These are phyloP conservation scores for Heliconius eleuchia DNA, from an alignment of 1,140 invertebrate genomes.

Conservation along the genomic window DNA sequence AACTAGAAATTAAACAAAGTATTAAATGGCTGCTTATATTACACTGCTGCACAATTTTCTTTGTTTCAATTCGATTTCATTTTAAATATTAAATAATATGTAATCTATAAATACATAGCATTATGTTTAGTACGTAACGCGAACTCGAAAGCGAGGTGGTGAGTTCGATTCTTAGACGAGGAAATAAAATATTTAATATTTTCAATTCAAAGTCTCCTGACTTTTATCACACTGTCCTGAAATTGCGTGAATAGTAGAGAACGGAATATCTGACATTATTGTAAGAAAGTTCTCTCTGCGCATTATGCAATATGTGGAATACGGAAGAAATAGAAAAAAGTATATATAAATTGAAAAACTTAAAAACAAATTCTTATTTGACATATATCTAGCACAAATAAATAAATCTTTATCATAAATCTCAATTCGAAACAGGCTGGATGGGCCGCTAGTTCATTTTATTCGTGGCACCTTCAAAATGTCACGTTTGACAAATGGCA, in stretches of 20 bases:
- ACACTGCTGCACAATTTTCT: not conserved
- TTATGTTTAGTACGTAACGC: too few species aligned
- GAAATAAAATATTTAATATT: not conserved
- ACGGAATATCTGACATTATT: too few species aligned
- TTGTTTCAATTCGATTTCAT: not conserved
- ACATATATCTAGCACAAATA: not conserved
- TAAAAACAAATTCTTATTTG: too few species aligned
- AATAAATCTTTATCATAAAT: conserved; percentile 9
- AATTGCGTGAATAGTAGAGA: too few species aligned
- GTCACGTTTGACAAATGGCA: conserved; percentile 42
- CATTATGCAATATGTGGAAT: not conserved
- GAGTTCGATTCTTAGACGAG: not conserved
- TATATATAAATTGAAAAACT: not conserved
- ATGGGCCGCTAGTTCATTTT: conserved; percentile 19
- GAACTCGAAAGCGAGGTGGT: not conserved
- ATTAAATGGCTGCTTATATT: not conserved
- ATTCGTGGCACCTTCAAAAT: conserved; percentile 30
- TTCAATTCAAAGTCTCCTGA: not conserved
- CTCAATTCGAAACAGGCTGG: conserved; percentile 9
- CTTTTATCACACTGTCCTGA: too few species aligned
- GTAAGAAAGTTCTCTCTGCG: too few species aligned
- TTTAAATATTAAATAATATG: too few species aligned
- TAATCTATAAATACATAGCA: too few species aligned
- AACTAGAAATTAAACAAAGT: conserved; percentile 16
- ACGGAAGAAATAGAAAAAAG: not conserved